Evolutionary conservation across 2,797 vertebrate species (phyloP).

Genomic region (Spinus olivaceus): DNA sequence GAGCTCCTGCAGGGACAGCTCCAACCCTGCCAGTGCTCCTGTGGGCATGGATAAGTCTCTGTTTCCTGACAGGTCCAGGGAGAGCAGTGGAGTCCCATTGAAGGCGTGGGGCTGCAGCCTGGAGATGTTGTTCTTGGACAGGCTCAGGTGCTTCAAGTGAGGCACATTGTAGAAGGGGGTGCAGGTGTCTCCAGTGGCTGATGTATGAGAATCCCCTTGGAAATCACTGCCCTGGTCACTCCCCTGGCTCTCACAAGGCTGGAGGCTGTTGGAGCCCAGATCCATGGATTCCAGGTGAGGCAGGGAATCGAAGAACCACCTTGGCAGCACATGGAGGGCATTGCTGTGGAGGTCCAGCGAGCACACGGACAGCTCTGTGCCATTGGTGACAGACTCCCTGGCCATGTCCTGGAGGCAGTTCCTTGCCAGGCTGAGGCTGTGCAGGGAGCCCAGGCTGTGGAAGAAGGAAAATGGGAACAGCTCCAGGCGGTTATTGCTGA

Average conservation of each 20-base stretch:
- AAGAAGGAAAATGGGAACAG: conserved; percentile 75
- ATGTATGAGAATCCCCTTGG: fast-evolving
- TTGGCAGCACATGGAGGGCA: not conserved
- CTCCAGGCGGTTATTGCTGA: conserved; percentile 80
- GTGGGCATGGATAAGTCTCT: not conserved
- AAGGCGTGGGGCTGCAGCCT: conserved; percentile 26
- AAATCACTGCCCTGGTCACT: not conserved
- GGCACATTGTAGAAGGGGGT: conserved; percentile 34
- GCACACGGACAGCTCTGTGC: not conserved
- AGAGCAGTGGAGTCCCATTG: not conserved
- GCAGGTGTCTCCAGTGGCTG: not conserved
- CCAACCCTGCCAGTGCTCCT: not conserved
- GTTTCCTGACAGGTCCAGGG: conserved; percentile 60
- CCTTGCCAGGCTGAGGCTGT: conserved; percentile 73
- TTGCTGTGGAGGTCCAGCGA: conserved; percentile 33
- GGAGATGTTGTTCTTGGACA: conserved; percentile 37
- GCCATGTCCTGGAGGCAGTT: conserved; percentile 79
- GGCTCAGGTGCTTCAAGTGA: conserved; percentile 22
- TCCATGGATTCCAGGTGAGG: conserved; percentile 33
- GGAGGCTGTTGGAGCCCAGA: conserved; percentile 49
- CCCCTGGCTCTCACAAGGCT: not conserved
- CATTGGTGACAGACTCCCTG: fast-evolving
- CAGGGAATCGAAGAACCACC: conserved; percentile 40
- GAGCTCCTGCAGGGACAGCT: conserved; percentile 45
- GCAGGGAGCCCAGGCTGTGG: conserved; percentile 70